Evolutionary conservation across 2,888 invertebrate genomes (phyloP).

Genomic region (Steromphala cineraria): DNA sequence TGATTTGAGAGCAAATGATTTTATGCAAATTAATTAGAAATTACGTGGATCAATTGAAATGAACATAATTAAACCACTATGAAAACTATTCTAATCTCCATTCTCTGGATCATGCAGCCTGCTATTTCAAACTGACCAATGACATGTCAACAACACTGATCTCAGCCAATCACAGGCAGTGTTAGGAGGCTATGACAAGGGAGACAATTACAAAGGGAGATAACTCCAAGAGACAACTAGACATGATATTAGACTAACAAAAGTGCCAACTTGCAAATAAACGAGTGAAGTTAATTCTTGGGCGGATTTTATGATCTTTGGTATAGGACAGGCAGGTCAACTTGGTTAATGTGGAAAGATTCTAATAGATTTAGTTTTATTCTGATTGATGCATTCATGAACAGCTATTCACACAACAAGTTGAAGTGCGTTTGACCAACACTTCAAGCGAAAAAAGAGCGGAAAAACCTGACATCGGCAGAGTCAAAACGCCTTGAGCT

Average conservation of each 20-base stretch:
- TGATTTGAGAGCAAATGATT: too few species aligned
- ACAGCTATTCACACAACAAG: background rate
- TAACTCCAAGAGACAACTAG: background rate
- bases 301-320: background rate
- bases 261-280: background rate
- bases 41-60: too few species aligned
- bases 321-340: background rate
- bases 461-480: slow-evolving; percentile 4
- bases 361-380: too few species aligned
- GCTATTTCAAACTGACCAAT: background rate
- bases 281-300: background rate
- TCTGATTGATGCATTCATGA: too few species aligned
- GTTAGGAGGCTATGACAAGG: background rate
- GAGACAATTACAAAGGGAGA: background rate
- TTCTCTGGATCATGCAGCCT: too few species aligned
- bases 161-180: background rate
- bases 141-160: background rate
- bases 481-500: background rate
- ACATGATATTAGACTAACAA: background rate
- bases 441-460: slow-evolving; percentile 1
- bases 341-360: too few species aligned
- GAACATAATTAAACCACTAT: too few species aligned
- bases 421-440: background rate
- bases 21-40: too few species aligned
- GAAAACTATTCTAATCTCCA: too few species aligned